Evolutionary conservation across 2,888 invertebrate genomes (phyloP).

Genomic region (Drosophila birchii): DNA sequence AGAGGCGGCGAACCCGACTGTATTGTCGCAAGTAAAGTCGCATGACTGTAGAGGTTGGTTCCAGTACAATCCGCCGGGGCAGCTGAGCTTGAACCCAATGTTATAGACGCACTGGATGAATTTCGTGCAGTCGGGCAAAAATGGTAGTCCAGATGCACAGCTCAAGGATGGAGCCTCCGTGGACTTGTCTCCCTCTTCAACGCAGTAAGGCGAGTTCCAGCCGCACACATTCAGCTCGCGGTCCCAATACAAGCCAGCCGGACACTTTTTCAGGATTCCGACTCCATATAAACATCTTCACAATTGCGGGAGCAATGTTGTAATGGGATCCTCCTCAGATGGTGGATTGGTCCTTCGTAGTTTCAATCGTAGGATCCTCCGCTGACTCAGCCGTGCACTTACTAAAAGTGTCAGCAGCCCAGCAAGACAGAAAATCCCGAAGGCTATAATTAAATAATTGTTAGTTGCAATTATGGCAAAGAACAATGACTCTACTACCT

Average conservation of each 20-base stretch:
- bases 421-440: neutral
- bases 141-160: constrained; percentile 13
- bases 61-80: constrained; percentile 37
- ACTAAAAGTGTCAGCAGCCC: constrained; percentile 4
- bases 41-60: constrained; percentile 31
- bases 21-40: constrained; percentile 31
- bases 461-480: neutral
- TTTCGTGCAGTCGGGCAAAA: constrained; percentile 33
- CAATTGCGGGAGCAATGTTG: constrained; percentile 31
- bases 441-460: neutral
- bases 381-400: neutral
- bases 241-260: constrained; percentile 37
- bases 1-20: no score
- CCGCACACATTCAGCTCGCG: constrained; percentile 30
- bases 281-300: constrained; percentile 34
- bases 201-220: constrained; percentile 29
- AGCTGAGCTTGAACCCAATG: constrained; percentile 18
- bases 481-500: neutral
- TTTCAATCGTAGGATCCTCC: constrained; percentile 19
- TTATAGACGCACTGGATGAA: constrained; percentile 40
- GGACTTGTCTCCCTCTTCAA: constrained; percentile 3
- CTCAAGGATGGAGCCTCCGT: constrained; percentile 12
- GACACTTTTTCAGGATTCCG: constrained; percentile 27
- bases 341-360: constrained; percentile 14
- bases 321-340: constrained; percentile 5